Percentiles rank a stretch among this genome's conserved stretches.
These are phyloP conservation scores for Solenodon paradoxus DNA, from an alignment of 2,113 vertebrate species.

Conservation along the genomic window DNA sequence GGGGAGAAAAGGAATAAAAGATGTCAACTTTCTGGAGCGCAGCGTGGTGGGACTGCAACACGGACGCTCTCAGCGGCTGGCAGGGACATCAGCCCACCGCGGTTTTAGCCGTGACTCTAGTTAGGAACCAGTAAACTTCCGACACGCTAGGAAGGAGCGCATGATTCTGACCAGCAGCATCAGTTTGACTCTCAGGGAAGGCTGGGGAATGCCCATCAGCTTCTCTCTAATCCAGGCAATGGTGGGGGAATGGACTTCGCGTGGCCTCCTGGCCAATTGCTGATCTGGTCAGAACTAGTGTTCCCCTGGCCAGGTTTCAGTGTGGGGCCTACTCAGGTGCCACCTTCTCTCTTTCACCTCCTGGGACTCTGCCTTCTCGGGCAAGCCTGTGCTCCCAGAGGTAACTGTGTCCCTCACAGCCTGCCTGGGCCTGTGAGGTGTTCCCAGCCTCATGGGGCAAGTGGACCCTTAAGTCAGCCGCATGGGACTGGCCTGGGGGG, in stretches of 20 bases:
- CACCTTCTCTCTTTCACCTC: neutral
- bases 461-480: neutral
- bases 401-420: rapidly evolving
- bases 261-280: neutral
- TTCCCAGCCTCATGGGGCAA: neutral
- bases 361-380: neutral
- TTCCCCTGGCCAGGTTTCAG: neutral
- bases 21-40: neutral
- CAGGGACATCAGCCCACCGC: neutral
- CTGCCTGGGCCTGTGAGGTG: neutral
- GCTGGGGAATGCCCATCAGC: neutral
- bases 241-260: neutral
- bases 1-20: neutral
- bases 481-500: neutral
- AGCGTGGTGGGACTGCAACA: too few relatives aligned
- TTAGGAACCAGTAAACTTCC: neutral
- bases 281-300: neutral
- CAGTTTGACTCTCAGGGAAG: neutral
- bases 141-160: neutral
- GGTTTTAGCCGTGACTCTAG: neutral
- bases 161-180: neutral
- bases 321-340: neutral
- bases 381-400: neutral
- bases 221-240: neutral
- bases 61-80: neutral